Base-by-base conservation (phyloP, 2,113 vertebrate species). In the Mormyrus iriodes region DNA sequence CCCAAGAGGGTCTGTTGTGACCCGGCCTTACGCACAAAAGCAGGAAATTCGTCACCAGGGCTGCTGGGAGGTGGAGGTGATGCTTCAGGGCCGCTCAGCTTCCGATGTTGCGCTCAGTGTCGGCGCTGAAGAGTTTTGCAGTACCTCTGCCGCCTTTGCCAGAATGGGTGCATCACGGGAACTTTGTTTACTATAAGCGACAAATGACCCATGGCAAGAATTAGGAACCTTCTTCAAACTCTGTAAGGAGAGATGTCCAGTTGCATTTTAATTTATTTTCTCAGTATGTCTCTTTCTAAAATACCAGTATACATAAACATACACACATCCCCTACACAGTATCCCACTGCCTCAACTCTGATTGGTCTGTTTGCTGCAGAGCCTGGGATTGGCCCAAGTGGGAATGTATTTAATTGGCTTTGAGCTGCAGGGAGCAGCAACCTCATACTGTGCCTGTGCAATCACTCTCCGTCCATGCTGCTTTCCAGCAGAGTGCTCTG, bases 331-430 rank as follows among this genome's bases (percentile, higher is more conserved):
- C 31, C 58, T 27, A n/a, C 61, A 5, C 51, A 6, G 49, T 39
- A 19, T 13, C 27, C 51, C 51, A 65, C 53, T 87, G 31, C 21
- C 85, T 35, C 19, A 10, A 2, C 55, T 87, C 55, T 35, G 17
- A n/a, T 24, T 21, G 39, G 27, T 73, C 31, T 27, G 35, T 19
- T 48, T 35, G 42, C 61, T 42, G 52, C 10, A 48, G 84, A 76
- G 89, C 42, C 86, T 21, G n/a, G 53, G 76, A 65, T 51, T n/a
- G 31, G 52, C 53, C 79, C 53, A 19, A 88, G 87, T 42, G 89
- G 89, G 76, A 90, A 58, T 52, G 86, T 73, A 53, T 27, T 44
- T 88, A 86, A 88, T 84, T 85, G 90, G 79, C 58, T 69, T 52
- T 48, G 24, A 15, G 52, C 90, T 2, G 87, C 83, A 73, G 82